Conservation (phyloP, 2,888 invertebrate genomes). For the Drosophila paramelanica region DNA sequence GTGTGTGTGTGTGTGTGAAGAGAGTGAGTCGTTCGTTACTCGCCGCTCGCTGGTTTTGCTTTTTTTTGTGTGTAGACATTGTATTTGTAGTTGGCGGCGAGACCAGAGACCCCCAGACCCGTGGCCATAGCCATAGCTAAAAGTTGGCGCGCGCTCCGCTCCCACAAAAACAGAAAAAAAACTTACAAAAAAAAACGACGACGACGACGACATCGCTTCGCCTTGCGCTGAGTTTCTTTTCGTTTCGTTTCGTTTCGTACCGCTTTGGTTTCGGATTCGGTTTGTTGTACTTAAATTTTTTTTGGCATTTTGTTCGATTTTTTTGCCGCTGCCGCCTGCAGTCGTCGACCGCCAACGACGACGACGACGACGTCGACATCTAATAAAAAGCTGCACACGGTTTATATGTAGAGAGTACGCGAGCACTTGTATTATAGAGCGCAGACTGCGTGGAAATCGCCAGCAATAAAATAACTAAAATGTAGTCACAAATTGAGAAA, state of each 20-base stretch:
- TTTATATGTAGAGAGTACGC: constrained; percentile 47
- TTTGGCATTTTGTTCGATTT: constrained; percentile 79
- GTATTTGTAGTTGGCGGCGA: constrained; percentile 69
- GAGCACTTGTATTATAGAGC: constrained; percentile 44
- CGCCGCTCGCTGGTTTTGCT: constrained; percentile 46
- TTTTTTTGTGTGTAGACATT: constrained; percentile 52
- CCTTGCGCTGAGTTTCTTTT: constrained; percentile 68
- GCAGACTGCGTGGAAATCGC: constrained; percentile 53
- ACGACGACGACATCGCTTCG: constrained; percentile 33
- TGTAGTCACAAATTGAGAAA: constrained; percentile 29
- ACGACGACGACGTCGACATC: constrained; percentile 67
- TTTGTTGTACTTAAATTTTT: constrained; percentile 65
- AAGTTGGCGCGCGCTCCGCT: constrained; percentile 72
- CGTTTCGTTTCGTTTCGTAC: constrained; percentile 47
- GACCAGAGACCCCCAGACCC: constrained; percentile 67
- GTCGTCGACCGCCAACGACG: constrained; percentile 65
- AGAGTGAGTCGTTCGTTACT: constrained; percentile 36
- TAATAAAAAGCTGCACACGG: constrained; percentile 71
- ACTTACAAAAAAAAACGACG: not conserved
- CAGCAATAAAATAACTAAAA: constrained; percentile 47
- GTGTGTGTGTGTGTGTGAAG: constrained; percentile 18
- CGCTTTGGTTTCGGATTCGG: constrained; percentile 62
- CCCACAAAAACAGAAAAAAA: constrained; percentile 38
- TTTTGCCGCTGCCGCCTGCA: constrained; percentile 56
- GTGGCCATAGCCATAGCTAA: constrained; percentile 65